phyloP scores from a whole-genome alignment of 2,797 vertebrate genomes.

The Falco naumanni region DNA sequence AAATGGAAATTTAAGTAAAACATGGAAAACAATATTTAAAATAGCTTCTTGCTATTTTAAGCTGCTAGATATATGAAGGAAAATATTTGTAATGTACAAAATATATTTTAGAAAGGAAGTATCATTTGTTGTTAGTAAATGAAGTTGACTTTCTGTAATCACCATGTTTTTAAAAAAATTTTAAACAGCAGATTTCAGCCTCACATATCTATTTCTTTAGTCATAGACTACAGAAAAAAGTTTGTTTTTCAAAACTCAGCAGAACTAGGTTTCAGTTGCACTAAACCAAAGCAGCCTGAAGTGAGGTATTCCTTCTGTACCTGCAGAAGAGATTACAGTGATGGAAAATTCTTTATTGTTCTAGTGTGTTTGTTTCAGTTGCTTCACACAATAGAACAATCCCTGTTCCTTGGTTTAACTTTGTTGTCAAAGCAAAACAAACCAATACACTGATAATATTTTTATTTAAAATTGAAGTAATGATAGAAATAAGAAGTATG shows the following conservation, averaged over 20 bases:
- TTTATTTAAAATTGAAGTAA: neutral
- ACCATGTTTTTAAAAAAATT: neutral
- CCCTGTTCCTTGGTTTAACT: neutral
- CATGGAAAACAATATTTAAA: neutral
- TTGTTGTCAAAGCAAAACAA: neutral
- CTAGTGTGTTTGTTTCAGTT: neutral
- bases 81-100: neutral
- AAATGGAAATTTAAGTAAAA: neutral
- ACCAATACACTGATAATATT: neutral
- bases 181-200: neutral
- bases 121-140: neutral
- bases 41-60: neutral
- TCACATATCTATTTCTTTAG: neutral
- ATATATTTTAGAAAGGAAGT: neutral
- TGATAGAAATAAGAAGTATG: neutral
- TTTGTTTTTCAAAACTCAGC: neutral
- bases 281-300: neutral
- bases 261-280: neutral
- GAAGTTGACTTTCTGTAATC: neutral
- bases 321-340: neutral
- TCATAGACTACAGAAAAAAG: neutral
- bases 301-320: neutral
- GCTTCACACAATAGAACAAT: neutral
- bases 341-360: neutral
- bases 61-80: neutral